Evolutionary conservation across 1,140 invertebrate species (phyloP), one percentile per base, ranked within the genome.

Genomic region (Anadara kagoshimensis): DNA sequence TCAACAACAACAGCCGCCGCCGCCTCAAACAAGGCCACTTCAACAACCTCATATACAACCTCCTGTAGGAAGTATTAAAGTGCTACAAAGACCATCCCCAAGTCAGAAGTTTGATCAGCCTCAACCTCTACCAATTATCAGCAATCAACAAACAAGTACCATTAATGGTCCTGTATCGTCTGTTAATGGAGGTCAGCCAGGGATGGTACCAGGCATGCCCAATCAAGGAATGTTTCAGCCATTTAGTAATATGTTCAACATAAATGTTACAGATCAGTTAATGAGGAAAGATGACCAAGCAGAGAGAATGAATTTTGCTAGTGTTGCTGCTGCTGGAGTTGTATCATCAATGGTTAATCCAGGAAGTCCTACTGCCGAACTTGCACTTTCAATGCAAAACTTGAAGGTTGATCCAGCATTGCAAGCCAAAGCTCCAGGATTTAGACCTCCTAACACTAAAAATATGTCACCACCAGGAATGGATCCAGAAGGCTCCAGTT

Each of bases 181-280:
- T 49, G 45, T 59, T 22, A 65, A 51, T 63, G 51, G 44, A 43
- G 51, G 44, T 44, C 43, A 26, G 54, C 29, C 29, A 36, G 47
- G 62, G 20, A 47, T 62, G 18, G 63, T 22, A 22, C 57, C 73
- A 41, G 29, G 29, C 47, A 75, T 51, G 41, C 44, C 61, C 57
- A 73, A 36, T 36, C 29, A 36, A 20, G 66, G 79, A 11, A 78
- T 78, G 75, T 96, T 96, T 86, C 94, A 94, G 0, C 90, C 95
- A 8, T 96, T 96, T 79, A 94, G 94, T 79, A 93, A 94, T 82
- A 90, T 91, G 0, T 93, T 93, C 78, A 91, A 91, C 62, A 93
- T 93, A 85, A 86, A 90, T 36, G 91, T 92, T 26, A 92, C 93
- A 76, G 91, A 92, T 73, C 92, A 93, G 88, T 92, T 93, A 91